Base-by-base conservation (phyloP, 1,140 invertebrate genomes). In the Ooceraea biroi region DNA sequence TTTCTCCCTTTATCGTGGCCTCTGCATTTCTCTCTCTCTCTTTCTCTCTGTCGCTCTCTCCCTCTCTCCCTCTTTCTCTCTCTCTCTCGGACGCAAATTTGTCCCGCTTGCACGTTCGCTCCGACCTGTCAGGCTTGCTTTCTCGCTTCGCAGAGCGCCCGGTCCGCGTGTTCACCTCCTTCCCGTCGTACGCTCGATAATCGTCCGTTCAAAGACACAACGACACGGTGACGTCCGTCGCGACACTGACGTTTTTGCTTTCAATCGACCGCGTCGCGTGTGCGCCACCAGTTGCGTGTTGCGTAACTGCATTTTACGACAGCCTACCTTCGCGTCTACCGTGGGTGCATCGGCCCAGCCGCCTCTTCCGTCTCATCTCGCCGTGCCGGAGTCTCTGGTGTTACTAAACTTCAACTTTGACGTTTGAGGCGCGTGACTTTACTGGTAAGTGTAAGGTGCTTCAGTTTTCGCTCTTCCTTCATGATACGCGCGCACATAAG, bases 261-360 rank as follows among this genome's bases (percentile, higher is more conserved):
- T 66, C 68, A 57, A 87, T 86, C 84, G 63, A 25, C 83, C 69
- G 82, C 66, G 76, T 89, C 89, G 83, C 89, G 90, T 87, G 91
- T 88, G 85, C 92, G 88, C 92, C 91, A 94, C 91, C 91, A 93
- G 92, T 93, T 93, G 91, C 93, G 89, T 91, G 91, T 93, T 93
- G 92, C 92, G 89, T 93, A 93, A 93, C 90, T 83, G 71, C 84
- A 85, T 89, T 91, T 91, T 82, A 84, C 84, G 74, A 78, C 86
- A 60, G 58, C 78, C 63, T 36, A 74, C 72, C 65, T 71, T 11
- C 44, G 55, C 30, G 36, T 82, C 68, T n/a, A n/a, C n/a, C 73
- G 78, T 30, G 44, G 66, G 17, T 80, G 52, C 71, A 48, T 57
- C 65, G 58, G 58, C 50, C 30, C 17, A 8, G 22, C 25, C 30